Evolutionary conservation across 1,140 invertebrate species (phyloP).

Genomic region (Helicoverpa armigera): DNA sequence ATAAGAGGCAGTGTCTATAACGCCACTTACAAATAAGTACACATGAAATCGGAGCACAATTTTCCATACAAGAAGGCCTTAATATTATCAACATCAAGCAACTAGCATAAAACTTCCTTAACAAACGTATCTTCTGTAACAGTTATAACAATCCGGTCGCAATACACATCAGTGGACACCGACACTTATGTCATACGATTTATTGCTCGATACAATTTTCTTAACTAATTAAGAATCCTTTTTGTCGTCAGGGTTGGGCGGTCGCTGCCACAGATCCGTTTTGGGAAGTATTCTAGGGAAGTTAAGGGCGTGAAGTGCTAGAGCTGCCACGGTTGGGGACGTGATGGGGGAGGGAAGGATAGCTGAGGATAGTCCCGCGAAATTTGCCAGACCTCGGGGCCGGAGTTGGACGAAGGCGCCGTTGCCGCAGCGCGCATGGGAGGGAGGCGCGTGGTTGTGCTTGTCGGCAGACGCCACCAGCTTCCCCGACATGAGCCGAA

Average conservation of each 20-base stretch:
- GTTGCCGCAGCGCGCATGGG: slow-evolving; percentile 80
- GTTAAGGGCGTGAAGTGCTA: slow-evolving; percentile 75
- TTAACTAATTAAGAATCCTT: slow-evolving; percentile 61
- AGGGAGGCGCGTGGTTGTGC: slow-evolving; percentile 80
- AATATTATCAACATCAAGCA: slow-evolving; percentile 2
- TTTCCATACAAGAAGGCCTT: not conserved
- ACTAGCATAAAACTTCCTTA: not conserved
- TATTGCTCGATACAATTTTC: slow-evolving; percentile 43
- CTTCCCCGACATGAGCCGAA: slow-evolving; percentile 73
- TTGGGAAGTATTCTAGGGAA: slow-evolving; percentile 78
- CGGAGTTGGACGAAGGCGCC: slow-evolving; percentile 80
- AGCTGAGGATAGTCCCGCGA: slow-evolving; percentile 56
- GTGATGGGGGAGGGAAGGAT: slow-evolving; percentile 69
- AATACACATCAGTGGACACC: not conserved
- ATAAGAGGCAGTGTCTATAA: not conserved
- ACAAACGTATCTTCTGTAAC: not conserved
- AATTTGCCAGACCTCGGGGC: slow-evolving; percentile 59
- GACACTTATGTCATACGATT: slow-evolving; percentile 52
- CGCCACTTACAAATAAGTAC: not conserved
- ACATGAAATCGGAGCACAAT: not conserved
- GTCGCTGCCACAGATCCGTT: slow-evolving; percentile 76
- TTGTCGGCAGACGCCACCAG: slow-evolving; percentile 74
- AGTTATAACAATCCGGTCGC: slow-evolving; percentile 30
- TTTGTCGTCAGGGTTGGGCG: slow-evolving; percentile 69
- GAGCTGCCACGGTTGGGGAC: slow-evolving; percentile 66